Evolutionary conservation across 2,888 invertebrate genomes (phyloP).

Genomic region (Eudemis profundana): DNA sequence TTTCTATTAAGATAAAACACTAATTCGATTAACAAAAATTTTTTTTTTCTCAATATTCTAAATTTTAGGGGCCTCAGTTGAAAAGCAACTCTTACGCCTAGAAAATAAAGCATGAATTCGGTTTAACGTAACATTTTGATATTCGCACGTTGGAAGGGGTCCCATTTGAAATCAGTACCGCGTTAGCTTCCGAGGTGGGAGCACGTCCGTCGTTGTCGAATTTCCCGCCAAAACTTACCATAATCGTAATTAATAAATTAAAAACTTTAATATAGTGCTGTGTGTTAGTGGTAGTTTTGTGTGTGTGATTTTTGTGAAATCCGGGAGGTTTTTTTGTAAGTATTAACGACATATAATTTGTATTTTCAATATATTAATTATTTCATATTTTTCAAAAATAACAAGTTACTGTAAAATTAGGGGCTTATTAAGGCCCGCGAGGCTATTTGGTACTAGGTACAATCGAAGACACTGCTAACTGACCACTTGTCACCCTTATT

Average conservation of each 20-base stretch:
- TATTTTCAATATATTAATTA: no score
- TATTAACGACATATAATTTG: not conserved
- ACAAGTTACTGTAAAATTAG: no score
- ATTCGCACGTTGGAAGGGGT: conserved; percentile 7
- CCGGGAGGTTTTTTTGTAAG: not conserved
- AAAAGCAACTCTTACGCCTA: not conserved
- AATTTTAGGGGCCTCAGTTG: not conserved
- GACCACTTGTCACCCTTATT: no score
- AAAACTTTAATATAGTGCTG: not conserved
- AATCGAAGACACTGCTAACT: no score
- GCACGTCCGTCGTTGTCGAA: not conserved
- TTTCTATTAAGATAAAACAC: not conserved
- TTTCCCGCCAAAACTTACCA: conserved; percentile 16
- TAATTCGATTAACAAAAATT: not conserved
- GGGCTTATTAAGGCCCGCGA: no score
- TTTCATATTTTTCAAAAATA: no score
- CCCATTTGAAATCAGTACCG: conserved; percentile 9
- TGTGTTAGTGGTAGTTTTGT: not conserved
- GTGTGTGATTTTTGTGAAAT: conserved; percentile 3
- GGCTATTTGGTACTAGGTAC: no score
- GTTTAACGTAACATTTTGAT: not conserved
- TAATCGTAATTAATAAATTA: not conserved
- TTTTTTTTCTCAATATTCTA: no score
- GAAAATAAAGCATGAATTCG: not conserved
- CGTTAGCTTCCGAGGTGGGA: not conserved